Base-by-base conservation (phyloP, 2,888 invertebrate species). In the Xanthorhoe designata region DNA sequence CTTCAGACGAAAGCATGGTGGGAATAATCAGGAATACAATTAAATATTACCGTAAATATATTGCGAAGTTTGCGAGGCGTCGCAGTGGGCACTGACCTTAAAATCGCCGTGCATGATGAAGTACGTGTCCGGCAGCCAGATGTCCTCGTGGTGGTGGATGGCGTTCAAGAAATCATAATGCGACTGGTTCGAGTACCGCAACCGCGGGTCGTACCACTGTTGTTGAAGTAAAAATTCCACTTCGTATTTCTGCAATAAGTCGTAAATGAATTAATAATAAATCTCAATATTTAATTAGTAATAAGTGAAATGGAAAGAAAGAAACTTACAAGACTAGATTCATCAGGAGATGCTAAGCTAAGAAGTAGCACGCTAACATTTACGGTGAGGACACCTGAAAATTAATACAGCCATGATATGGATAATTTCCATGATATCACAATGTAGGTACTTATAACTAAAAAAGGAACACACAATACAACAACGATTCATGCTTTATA, bases 41-140 rank as follows among this genome's bases (percentile, higher is more conserved):
- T 82, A 81, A 79, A 78, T 80, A 81, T 72, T 66, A 73, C 71
- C 69, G 71, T 71, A 55, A 74, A 78, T 73, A 75, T 72, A 77
- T 15, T 56, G 61, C 71, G 70, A 38, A 71, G 69, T 76, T 73
- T 66, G 56, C 54, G 49, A 18, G 49, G 50, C 5, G 53, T 66
- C 72, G 64, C 49, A 64, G 66, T 70, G 61, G 63, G 66, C 75
- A 79, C 88, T 83, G 72, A 93, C 93, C 90, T 98, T 98, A 93
- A 98, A 98, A 93, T 98, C 98, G 73, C 98, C 98, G 92, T 98
- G 98, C 97, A 98, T 98, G 89, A 98, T 98, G 94, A 98, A 98
- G 90, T 98, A 98, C 66, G 98, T 98, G 94, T 98, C 98, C 71
- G 98, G 98, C 81, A 98, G 94, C 98, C 98, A 98, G 86, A 98